Evolutionary conservation across 2,888 invertebrate species (phyloP), one percentile per base, ranked within the genome.

Genomic region (Altica lythri): DNA sequence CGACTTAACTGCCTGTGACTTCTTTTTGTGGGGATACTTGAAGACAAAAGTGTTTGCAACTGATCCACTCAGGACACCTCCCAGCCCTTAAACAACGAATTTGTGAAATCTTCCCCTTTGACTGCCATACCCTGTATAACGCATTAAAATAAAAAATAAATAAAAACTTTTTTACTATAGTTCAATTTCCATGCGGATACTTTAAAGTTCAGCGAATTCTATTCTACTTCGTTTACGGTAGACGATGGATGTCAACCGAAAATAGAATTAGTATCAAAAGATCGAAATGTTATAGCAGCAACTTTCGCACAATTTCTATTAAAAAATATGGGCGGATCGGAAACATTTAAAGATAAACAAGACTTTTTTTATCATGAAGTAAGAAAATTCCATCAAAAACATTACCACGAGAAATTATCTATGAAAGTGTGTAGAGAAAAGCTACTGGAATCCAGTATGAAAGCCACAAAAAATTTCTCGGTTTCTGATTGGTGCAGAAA

Each of bases 401-500:
- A 91, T 72, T 87, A 90, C 70, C 92, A 94, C 76, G 93, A 93
- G 70, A 90, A 90, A 74, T 76, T 92, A 38, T 81, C 87, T 10
- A 80, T 96, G 75, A 90, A 91, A 74, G 89, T 95, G 53, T 81
- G 85, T 59, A 81, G 95, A 47, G 86, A 90, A 16, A 89, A 89
- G 67, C 82, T 95, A 50, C 77, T 95, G 45, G 89, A 92, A 72
- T 88, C 88, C 69, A 85, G 85, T 71, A 87, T 93, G 80, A 93
- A 92, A 77, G 88, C 90, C 34, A 92, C 92, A 1, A 88, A 89
- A 68, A 86, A 88, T 70, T 92, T 93, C 78, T 83, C 85, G 16
- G 85, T 90, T n/a, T 85, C 87, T 48, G 95, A 95, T 78, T 96
- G 95, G 95, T 95, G 94, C 77, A 85, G 90, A 72, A 93, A 90